Conservation (phyloP, 1,140 invertebrate species). For the Nymphalis io region DNA sequence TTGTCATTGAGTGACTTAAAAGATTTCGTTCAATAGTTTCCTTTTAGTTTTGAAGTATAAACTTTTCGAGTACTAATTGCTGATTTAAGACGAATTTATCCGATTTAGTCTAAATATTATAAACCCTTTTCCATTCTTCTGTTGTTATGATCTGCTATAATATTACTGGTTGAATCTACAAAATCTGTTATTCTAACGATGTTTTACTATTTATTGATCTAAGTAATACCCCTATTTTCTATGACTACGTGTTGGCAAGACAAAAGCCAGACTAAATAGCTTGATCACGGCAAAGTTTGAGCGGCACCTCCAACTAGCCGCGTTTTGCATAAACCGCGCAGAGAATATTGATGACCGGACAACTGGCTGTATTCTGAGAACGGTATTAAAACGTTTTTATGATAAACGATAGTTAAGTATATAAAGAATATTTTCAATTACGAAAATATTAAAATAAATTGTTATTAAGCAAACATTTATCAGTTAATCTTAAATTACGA, state of each 20-base stretch:
- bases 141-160: background rate
- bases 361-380: slow-evolving; percentile 30
- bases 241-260: slow-evolving; percentile 15
- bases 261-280: slow-evolving; percentile 33
- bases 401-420: background rate
- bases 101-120: too few relatives aligned
- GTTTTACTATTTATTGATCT: background rate
- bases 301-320: slow-evolving; percentile 31
- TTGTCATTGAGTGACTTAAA: background rate
- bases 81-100: background rate
- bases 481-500: too few relatives aligned
- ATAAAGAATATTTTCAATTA: background rate
- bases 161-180: background rate
- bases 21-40: background rate
- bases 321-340: slow-evolving; percentile 42
- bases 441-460: too few relatives aligned
- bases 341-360: slow-evolving; percentile 42
- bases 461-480: too few relatives aligned
- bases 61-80: background rate
- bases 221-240: background rate
- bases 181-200: background rate
- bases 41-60: background rate
- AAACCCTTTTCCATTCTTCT: too few relatives aligned
- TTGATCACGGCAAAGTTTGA: slow-evolving; percentile 42
- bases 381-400: slow-evolving; percentile 18